Base-by-base conservation (phyloP, 1,140 invertebrate species). In the Pantala flavescens region DNA sequence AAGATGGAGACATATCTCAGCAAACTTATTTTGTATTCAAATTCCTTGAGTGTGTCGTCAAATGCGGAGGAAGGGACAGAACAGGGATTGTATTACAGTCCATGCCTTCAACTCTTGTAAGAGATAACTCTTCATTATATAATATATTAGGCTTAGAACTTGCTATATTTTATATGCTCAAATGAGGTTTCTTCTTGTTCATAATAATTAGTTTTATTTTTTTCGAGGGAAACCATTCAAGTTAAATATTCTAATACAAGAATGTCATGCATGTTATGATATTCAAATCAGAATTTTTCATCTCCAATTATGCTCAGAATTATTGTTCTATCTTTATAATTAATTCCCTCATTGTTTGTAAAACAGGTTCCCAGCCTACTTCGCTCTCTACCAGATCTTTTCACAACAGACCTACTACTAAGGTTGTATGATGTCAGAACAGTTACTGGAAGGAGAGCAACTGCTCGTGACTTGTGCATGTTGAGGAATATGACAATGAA, bases 21-120 rank as follows among this genome's bases (percentile, higher is more conserved):
- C 91, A 94, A 78, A 93, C 92, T 7, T 89, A 93, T 79, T 96
- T 96, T 82, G 91, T 95, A 73, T 88, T 94, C 75, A 87, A 91
- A 77, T 93, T 97, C 81, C 84, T 96, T n/a, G 86, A 91, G 74
- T 86, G 90, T 78, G 86, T 92, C 28, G 92, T 96, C 1, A 87
- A 91, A 77, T 94, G 92, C 84, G 91, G 92, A 84, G 91, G 92
- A 0, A 88, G 89, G 70, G 89, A 93, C 14, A 87, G 90, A 77
- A 88, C 91, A 23, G 84, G 88, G 24, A 83, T 89, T 55, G 88
- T 96, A n/a, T 81, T 96, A 16, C 90, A 92, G 75, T 90, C 91
- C 77, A 90, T 96, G 87, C 93, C 93, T 0, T 85, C 88, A 78
- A 87, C 87, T 76, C 83, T 94, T 74, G 88, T 93, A 74, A 77